Conservation (phyloP, 2,888 invertebrate species). For the Archips crataeganus region DNA sequence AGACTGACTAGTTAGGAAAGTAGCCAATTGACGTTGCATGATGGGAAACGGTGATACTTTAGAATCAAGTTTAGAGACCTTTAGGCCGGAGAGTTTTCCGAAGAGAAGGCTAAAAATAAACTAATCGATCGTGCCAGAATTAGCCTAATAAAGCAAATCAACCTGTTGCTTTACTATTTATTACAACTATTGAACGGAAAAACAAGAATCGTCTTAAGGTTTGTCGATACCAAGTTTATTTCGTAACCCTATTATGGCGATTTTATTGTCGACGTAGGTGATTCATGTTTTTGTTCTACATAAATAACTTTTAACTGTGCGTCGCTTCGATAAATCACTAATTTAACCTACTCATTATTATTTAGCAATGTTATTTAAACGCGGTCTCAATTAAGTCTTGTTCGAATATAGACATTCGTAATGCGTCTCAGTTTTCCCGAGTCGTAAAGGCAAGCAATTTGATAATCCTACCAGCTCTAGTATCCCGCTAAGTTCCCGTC, state of each 20-base stretch:
- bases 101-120: slow-evolving; percentile 67
- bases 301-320: slow-evolving; percentile 8
- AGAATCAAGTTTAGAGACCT: slow-evolving; percentile 45
- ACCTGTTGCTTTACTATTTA: slow-evolving; percentile 71
- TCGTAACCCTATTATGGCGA: slow-evolving; percentile 28
- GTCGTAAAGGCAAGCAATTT: slow-evolving; percentile 15
- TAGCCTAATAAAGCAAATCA: slow-evolving; percentile 67
- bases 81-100: slow-evolving; percentile 51
- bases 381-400: neutral
- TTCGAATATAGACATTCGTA: neutral
- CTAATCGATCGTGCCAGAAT: slow-evolving; percentile 74
- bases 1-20: too few species aligned
- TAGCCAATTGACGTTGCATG: slow-evolving; percentile 49
- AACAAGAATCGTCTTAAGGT: slow-evolving; percentile 47
- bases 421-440: neutral
- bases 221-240: slow-evolving; percentile 48
- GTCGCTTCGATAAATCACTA: slow-evolving; percentile 4
- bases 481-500: slow-evolving; percentile 14
- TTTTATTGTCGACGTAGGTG: slow-evolving; percentile 9
- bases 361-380: neutral
- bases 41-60: slow-evolving; percentile 62
- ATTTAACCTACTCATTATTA: slow-evolving; percentile 1
- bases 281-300: slow-evolving; percentile 15
- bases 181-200: slow-evolving; percentile 56
- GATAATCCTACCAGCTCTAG: slow-evolving; percentile 2